Conservation (phyloP, 1,140 invertebrate genomes). For the Drosophila rufa region DNA sequence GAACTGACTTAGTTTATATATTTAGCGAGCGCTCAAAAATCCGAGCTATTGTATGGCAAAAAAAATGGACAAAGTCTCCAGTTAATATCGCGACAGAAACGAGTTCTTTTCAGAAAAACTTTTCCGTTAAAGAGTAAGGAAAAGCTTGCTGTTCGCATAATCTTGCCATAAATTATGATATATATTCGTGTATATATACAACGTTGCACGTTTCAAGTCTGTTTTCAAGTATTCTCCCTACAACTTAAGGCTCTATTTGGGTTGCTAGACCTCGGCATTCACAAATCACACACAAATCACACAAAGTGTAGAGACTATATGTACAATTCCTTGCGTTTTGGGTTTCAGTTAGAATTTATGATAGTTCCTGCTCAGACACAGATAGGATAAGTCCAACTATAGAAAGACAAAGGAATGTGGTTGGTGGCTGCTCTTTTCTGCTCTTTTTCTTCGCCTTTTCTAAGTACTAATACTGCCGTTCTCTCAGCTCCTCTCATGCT, state of each 20-base stretch:
- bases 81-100: conserved; percentile 20
- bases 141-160: too few relatives aligned
- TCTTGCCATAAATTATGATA: too few relatives aligned
- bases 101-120: too few relatives aligned
- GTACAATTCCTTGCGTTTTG: conserved; percentile 5
- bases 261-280: not conserved
- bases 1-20: not conserved
- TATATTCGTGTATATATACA: conserved; percentile 21
- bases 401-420: conserved; percentile 47
- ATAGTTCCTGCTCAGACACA: not conserved
- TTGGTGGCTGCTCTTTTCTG: conserved; percentile 2
- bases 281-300: conserved; percentile 10
- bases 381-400: conserved; percentile 36
- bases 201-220: conserved; percentile 71
- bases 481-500: conserved; percentile 12
- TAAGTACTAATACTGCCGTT: conserved; percentile 62
- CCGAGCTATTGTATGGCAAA: conserved; percentile 34
- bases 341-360: conserved; percentile 3
- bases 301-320: conserved; percentile 11
- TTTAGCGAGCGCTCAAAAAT: conserved; percentile 11
- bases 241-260: conserved; percentile 1
- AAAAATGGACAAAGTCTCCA: conserved; percentile 26
- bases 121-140: too few relatives aligned
- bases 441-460: conserved; percentile 41
- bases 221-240: conserved; percentile 5